These are phyloP conservation scores for Pseudococcus jackbeardsleyi DNA, from an alignment of 2,888 invertebrate genomes.

Conservation along the genomic window DNA sequence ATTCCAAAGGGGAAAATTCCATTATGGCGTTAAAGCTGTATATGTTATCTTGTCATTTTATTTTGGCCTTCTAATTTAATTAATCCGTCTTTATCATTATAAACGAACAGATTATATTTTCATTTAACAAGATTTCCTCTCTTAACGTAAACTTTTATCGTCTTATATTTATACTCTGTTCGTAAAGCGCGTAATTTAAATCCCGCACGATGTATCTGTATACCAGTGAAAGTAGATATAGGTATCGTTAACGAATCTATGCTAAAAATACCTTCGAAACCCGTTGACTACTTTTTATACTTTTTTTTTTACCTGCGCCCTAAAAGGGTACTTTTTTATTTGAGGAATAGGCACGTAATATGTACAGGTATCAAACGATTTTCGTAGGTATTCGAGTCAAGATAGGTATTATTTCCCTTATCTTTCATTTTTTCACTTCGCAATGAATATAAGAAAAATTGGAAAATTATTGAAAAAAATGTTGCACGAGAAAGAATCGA, in stretches of 20 bases:
- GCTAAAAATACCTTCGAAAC: neutral
- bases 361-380: too few relatives aligned
- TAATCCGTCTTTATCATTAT: conserved; percentile 65
- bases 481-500: too few relatives aligned
- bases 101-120: conserved; percentile 64
- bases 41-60: conserved; percentile 63
- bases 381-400: too few relatives aligned
- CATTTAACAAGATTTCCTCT: conserved; percentile 54
- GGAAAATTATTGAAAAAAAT: too few relatives aligned
- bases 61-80: conserved; percentile 64
- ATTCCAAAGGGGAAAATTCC: conserved; percentile 63
- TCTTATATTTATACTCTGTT: conserved; percentile 15
- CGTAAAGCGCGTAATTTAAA: conserved; percentile 56
- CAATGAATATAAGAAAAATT: too few relatives aligned
- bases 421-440: too few relatives aligned
- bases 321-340: too few relatives aligned
- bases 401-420: too few relatives aligned
- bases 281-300: too few relatives aligned
- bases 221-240: neutral
- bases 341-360: too few relatives aligned
- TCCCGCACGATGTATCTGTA: conserved; percentile 17
- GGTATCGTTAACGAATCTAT: neutral
- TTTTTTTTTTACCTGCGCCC: too few relatives aligned
- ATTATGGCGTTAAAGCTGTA: conserved; percentile 63
- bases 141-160: conserved; percentile 55